Base-by-base conservation (phyloP, 2,888 invertebrate species). In the Dioctria linearis region DNA sequence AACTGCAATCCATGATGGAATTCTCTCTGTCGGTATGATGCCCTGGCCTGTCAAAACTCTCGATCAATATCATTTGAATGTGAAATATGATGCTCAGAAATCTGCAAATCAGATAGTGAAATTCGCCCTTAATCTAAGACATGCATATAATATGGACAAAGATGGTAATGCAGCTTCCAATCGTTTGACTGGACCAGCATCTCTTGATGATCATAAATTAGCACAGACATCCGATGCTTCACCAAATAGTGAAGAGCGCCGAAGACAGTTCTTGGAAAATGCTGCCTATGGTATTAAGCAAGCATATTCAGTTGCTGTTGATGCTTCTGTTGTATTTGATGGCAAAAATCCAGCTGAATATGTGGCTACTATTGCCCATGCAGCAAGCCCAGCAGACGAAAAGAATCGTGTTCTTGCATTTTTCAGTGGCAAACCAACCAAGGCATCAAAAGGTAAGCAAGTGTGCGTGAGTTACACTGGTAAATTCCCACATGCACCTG, bases 301-400 rank as follows among this genome's bases (percentile, higher is more conserved):
- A 73, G 81, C 84, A 49, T 78, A 80, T 5, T 80, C 80, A 40
- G 83, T 90, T 57, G 90, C 87, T 61, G 91, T 91, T 69, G 86
- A 88, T 79, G 90, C 90, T n/a, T 85, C 87, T 65, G 90, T 91
- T 8, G 79, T 91, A 0, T 93, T 94, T 83, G 83, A 92, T 0
- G 90, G 91, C 57, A 86, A 92, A 25, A 87, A 90, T 82, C 90
- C 93, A 82, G 90, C 91, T 49, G 92, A 91, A 82, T 91, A 91
- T 83, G 87, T 89, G 0, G 83, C 91, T 3, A 92, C 92, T 5
- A 87, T 90, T 11, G 93, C 92, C 13, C 84, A 89, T 39, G 91
- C 91, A 42, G 85, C 86, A n/a, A 93, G 93, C 85, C 88, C 90
- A 3, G 90, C 91, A 3, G 91, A 93, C 84, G 87, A 90, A 5